Evolutionary conservation across 2,888 invertebrate genomes (phyloP).

Genomic region (Metallyticus violacea): DNA sequence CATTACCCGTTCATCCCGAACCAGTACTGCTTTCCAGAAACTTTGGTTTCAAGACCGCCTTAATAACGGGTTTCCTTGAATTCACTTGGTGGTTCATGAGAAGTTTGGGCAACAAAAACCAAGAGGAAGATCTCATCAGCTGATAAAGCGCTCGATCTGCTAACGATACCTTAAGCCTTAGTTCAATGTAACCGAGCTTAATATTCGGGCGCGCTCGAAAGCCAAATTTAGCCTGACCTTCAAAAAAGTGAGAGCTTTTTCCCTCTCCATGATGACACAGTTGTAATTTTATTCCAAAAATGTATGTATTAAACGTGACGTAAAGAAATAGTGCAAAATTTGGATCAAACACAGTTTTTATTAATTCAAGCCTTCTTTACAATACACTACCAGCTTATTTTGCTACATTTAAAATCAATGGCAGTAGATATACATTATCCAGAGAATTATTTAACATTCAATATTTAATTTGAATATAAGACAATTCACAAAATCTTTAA

Average conservation of each 20-base stretch:
- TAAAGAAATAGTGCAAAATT: too few species aligned
- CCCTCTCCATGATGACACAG: neutral
- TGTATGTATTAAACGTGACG: too few species aligned
- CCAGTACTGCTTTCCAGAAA: neutral
- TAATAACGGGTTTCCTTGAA: neutral
- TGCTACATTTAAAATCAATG: too few species aligned
- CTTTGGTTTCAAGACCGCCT: neutral
- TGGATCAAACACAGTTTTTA: too few species aligned
- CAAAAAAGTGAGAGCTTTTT: neutral
- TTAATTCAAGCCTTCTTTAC: too few species aligned
- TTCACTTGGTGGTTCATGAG: neutral
- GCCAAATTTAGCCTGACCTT: neutral
- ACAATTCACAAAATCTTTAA: too few species aligned
- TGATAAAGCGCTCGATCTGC: neutral
- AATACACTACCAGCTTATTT: too few species aligned
- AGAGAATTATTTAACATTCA: too few species aligned
- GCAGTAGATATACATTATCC: too few species aligned
- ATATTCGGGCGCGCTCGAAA: neutral
- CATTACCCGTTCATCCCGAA: neutral
- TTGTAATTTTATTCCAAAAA: too few species aligned
- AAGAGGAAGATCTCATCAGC: neutral
- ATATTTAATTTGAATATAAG: too few species aligned
- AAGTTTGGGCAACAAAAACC: neutral
- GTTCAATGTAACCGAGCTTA: too few species aligned
- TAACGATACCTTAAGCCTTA: neutral